Evolutionary conservation across 1,140 invertebrate genomes (phyloP).

Genomic region (Pachyrhynchus sulphureomaculatus): DNA sequence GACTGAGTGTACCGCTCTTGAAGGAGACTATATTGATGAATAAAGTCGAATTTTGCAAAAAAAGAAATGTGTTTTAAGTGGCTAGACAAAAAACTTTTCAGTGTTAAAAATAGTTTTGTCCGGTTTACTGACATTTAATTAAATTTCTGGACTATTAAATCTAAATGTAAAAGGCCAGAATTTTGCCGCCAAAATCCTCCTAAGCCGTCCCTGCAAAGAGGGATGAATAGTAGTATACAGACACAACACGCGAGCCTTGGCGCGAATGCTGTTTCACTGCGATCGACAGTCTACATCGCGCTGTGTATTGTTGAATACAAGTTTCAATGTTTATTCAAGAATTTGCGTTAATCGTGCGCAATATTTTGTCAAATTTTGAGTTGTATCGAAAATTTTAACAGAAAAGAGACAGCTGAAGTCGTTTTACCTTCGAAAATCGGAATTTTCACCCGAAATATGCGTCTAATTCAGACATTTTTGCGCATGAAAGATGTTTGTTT

Average conservation of each 20-base stretch:
- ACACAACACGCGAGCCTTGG: slow-evolving; percentile 5
- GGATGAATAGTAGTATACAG: slow-evolving; percentile 18
- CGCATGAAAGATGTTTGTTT: neutral
- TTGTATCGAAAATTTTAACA: neutral
- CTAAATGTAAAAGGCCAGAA: no score
- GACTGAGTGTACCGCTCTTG: no score
- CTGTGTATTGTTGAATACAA: neutral
- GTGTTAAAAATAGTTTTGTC: no score
- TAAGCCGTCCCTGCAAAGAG: neutral
- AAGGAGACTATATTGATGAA: no score
- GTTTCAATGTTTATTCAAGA: neutral
- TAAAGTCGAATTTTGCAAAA: no score
- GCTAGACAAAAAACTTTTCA: no score
- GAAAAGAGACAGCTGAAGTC: neutral
- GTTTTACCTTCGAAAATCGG: neutral
- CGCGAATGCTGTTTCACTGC: slow-evolving; percentile 1
- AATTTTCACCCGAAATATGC: no score
- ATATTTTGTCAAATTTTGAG: neutral
- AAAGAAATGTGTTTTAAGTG: no score
- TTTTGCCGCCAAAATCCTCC: neutral
- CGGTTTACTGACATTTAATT: no score
- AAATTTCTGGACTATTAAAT: no score
- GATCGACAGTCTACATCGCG: neutral
- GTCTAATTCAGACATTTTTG: no score
- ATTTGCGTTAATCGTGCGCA: neutral